These are phyloP conservation scores for Stomatorhinus ivindoensis DNA, from an alignment of 2,113 vertebrate species.

Conservation along the genomic window DNA sequence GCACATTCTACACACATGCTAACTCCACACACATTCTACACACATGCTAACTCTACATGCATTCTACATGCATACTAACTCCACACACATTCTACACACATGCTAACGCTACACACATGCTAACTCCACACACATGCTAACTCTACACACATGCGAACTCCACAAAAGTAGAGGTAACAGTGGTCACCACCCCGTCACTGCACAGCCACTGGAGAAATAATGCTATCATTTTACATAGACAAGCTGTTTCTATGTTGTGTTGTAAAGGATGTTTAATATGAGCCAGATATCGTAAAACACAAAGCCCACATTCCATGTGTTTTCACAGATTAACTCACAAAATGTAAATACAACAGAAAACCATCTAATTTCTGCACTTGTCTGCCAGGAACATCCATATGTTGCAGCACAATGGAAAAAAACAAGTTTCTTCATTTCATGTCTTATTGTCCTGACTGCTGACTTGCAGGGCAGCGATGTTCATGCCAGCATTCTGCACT, in stretches of 20 bases:
- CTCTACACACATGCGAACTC: not conserved
- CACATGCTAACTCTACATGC: too few relatives aligned
- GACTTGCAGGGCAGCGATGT: not conserved
- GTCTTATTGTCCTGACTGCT: not conserved
- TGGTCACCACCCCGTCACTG: not conserved
- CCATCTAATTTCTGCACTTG: not conserved
- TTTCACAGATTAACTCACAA: not conserved
- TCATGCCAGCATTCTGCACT: not conserved
- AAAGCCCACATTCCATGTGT: not conserved
- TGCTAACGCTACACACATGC: too few relatives aligned
- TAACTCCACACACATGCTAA: not conserved
- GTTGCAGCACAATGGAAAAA: not conserved
- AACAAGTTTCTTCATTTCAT: not conserved
- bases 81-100: too few relatives aligned
- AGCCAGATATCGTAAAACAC: not conserved
- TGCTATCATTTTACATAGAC: not conserved
- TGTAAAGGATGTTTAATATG: not conserved
- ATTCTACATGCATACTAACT: too few relatives aligned
- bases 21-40: too few relatives aligned
- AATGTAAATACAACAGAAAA: not conserved
- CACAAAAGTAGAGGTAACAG: not conserved
- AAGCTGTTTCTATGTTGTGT: not conserved
- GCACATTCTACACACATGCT: too few relatives aligned
- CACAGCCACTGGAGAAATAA: not conserved
- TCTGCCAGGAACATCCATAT: slow-evolving; percentile 9